Evolutionary conservation across 2,113 vertebrate species (phyloP).

Genomic region (Ranitomeya imitator): DNA sequence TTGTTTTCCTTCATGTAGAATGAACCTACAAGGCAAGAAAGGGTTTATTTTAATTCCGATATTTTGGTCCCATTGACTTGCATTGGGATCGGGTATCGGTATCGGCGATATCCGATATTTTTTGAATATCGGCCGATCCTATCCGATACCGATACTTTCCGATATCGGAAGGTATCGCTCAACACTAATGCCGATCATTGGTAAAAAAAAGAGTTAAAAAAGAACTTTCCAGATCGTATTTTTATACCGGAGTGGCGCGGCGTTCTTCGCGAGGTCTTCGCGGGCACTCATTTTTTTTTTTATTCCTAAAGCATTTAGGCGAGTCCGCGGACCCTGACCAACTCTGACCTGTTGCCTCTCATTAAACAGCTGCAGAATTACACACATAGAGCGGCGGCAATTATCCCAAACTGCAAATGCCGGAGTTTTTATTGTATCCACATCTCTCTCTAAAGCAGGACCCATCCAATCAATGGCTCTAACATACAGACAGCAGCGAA

Average conservation of each 20-base stretch:
- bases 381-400: slow-evolving; percentile 29
- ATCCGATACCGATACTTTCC: too few species aligned
- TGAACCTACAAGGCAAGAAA: too few species aligned
- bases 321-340: slow-evolving; percentile 36
- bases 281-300: slow-evolving; percentile 14
- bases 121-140: too few species aligned
- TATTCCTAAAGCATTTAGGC: slow-evolving; percentile 2
- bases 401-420: slow-evolving; percentile 54
- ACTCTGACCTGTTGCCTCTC: slow-evolving; percentile 18
- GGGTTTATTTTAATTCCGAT: too few species aligned
- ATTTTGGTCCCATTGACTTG: too few species aligned
- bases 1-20: too few species aligned
- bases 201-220: background rate
- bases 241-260: background rate
- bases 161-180: too few species aligned
- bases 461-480: slow-evolving; percentile 42
- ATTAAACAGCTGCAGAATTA: slow-evolving; percentile 48
- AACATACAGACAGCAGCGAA: slow-evolving; percentile 4
- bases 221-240: background rate
- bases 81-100: too few species aligned
- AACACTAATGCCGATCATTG: background rate
- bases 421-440: slow-evolving; percentile 48
- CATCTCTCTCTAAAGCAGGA: slow-evolving; percentile 40
- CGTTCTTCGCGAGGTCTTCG: slow-evolving; percentile 4
- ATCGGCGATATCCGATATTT: too few species aligned